Evolutionary conservation across 2,113 vertebrate genomes (phyloP).

Genomic region (human): GRCh38 chr14:39641001-39641500

Average conservation of each 20-base stretch:
- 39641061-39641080: neutral
- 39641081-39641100: neutral
- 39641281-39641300: neutral
- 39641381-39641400: constrained; percentile 28
- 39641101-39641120: neutral
- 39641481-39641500: constrained; percentile 40
- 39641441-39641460: neutral
- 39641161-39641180: constrained; percentile 32
- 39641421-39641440: neutral
- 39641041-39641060: neutral
- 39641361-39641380: neutral
- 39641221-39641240: constrained; percentile 30
- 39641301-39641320: constrained; percentile 45
- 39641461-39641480: neutral
- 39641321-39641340: constrained; percentile 23
- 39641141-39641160: constrained; percentile 2
- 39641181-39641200: neutral
- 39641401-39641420: neutral
- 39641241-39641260: constrained; percentile 29
- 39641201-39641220: constrained; percentile 35
- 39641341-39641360: constrained; percentile 1
- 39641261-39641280: neutral
- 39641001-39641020: neutral
- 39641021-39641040: neutral
- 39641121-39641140: constrained; percentile 23